These are phyloP conservation scores for Eulemur rubriventer DNA, from an alignment of 2,797 vertebrate species.

Conservation along the genomic window DNA sequence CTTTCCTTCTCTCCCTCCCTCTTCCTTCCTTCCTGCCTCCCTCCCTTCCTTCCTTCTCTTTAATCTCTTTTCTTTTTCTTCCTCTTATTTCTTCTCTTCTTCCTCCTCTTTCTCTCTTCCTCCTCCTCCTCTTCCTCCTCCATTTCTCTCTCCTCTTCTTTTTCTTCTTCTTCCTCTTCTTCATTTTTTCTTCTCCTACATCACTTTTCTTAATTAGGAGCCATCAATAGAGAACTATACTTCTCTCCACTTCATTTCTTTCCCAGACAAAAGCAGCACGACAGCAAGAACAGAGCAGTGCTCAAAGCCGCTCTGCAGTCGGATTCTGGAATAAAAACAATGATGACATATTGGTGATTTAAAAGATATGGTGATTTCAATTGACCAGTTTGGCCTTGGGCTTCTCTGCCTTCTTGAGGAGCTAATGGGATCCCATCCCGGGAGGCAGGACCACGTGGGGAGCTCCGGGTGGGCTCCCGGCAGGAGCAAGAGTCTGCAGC, in stretches of 20 bases:
- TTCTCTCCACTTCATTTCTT: neutral
- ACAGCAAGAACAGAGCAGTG: neutral
- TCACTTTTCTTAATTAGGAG: neutral
- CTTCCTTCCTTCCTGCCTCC: too few species aligned
- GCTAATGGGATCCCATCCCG: rapidly evolving
- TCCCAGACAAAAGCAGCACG: neutral
- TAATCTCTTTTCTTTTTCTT: neutral
- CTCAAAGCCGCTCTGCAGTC: rapidly evolving
- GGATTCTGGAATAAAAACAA: neutral
- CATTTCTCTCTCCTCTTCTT: too few species aligned
- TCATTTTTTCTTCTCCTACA: too few species aligned
- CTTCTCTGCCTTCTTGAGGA: neutral
- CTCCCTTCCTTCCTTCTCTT: neutral
- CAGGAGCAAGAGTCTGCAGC: neutral
- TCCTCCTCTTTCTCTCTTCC: too few species aligned
- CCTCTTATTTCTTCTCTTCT: neutral
- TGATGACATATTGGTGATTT: rapidly evolving
- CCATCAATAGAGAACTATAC: neutral
- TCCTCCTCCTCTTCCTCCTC: too few species aligned
- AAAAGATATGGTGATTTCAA: neutral
- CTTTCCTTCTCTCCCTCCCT: rapidly evolving
- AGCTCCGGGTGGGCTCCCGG: neutral
- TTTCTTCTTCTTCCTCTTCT: neutral
- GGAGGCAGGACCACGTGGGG: neutral
- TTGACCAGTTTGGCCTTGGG: neutral